Conservation (phyloP, 2,113 vertebrate genomes). For the Grammomys dolichurus region DNA sequence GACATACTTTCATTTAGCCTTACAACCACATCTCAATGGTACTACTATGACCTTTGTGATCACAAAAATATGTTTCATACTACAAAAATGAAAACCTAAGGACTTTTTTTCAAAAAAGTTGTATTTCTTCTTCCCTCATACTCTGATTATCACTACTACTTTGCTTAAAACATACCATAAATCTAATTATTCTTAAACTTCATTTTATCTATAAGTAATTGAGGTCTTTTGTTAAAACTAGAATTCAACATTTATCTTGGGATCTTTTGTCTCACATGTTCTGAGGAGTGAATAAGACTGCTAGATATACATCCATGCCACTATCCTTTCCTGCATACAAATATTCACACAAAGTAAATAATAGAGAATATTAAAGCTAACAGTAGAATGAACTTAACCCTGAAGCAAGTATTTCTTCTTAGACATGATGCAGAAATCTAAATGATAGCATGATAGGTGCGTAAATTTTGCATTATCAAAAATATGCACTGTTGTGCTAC, state of each 20-base stretch:
- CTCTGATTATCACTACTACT: too few relatives aligned
- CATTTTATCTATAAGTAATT: background rate
- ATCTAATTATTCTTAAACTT: background rate
- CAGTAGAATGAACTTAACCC: background rate
- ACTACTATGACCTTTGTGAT: background rate
- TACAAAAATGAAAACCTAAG: background rate
- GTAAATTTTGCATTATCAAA: background rate
- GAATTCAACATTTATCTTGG: background rate
- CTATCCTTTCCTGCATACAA: background rate
- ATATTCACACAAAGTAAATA: background rate
- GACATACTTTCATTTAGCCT: constrained; percentile 1
- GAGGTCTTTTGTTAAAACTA: background rate
- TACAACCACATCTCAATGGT: background rate
- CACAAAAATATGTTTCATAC: background rate
- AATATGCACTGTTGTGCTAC: background rate
- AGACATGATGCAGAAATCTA: background rate
- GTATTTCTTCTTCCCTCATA: background rate
- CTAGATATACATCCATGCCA: background rate
- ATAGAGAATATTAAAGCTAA: background rate
- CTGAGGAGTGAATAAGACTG: background rate
- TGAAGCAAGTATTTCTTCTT: background rate
- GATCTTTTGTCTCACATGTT: background rate
- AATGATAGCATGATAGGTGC: background rate
- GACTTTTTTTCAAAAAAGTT: background rate
- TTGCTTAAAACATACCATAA: background rate